Base-by-base conservation (phyloP, 2,113 vertebrate genomes). In the Pogona vitticeps region DNA sequence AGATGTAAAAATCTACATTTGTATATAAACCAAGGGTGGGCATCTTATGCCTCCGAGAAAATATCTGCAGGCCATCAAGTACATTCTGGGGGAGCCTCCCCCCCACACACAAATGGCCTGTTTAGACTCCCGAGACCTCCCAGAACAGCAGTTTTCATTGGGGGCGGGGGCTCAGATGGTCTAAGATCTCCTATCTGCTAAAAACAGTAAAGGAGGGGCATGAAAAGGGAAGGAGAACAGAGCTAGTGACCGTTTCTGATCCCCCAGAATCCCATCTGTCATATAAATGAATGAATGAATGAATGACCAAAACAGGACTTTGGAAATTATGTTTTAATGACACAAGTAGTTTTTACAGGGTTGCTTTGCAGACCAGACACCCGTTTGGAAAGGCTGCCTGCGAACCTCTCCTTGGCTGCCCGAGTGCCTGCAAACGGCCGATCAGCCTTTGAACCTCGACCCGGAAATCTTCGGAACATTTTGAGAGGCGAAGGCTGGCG, bases 331-430 rank as follows among this genome's bases (percentile, higher is more conserved):
- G 46, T 20, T 78, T 80, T 71, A 86, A 71, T 80, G n/a, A 1
- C 33, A 15, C 3, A 14, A 63, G 36, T 28, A 4, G 6, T 46
- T n/a, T 33, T 14, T 33, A 70, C 40, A 33, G 21, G 33, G 7
- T 0, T 0, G 31, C 38, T 42, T 59, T 56, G n/a, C 72, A 17
- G 58, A 17, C 31, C 70, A 58, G 80, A 63, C 31, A 12, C 0
- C 0, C 0, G 15, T 1, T 10, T 28, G 21, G 33, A 26, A 2
- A 0, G 0, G 1, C n/a, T 0, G 42, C 4, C 85, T 1, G 0
- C 31, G 59, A 65, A 67, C 28, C 3, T 33, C 12, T 78, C 36
- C 36, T 8, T 15, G 0, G 68, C n/a, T 0, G 0, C 38, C 28
- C 0, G 2, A 31, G 71, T 68, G 36, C 83, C 85, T 76, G 87